Conservation (phyloP, 1,140 invertebrate species). For the Cherax destructor region DNA sequence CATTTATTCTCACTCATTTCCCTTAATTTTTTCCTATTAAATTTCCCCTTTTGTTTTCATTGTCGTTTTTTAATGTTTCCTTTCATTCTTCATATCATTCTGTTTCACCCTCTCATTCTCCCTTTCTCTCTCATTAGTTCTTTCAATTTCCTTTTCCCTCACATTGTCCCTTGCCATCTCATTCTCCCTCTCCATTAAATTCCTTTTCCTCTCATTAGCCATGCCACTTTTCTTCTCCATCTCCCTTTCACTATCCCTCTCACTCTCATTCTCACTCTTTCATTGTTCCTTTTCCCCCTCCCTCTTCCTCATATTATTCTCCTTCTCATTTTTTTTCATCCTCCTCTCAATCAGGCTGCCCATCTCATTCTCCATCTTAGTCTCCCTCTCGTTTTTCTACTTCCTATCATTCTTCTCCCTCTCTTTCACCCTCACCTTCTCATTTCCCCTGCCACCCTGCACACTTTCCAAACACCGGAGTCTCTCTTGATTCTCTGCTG, state of each 20-base stretch:
- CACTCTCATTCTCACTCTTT: not conserved
- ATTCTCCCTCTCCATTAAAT: not conserved
- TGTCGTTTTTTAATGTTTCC: too few species aligned
- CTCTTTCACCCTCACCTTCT: not conserved
- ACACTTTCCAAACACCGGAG: not conserved
- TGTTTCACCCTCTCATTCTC: too few species aligned
- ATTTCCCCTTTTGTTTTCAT: too few species aligned
- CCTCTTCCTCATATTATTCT: not conserved
- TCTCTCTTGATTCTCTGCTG: too few species aligned
- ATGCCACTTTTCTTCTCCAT: not conserved
- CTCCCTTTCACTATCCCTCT: not conserved
- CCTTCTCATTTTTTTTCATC: constrained; percentile 1
- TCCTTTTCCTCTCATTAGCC: too few species aligned
- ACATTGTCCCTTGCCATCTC: not conserved
- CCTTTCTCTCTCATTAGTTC: too few species aligned
- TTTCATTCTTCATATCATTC: too few species aligned
- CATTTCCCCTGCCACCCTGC: not conserved
- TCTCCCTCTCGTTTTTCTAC: not conserved
- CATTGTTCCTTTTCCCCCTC: not conserved
- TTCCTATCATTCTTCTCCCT: not conserved
- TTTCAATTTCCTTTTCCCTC: not conserved
- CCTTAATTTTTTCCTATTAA: too few species aligned
- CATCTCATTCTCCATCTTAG: constrained; percentile 26
- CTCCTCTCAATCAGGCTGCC: constrained; percentile 17
- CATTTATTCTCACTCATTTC: too few species aligned